Conservation (phyloP, 2,888 invertebrate species). For the Leptarthrus brevirostris region DNA sequence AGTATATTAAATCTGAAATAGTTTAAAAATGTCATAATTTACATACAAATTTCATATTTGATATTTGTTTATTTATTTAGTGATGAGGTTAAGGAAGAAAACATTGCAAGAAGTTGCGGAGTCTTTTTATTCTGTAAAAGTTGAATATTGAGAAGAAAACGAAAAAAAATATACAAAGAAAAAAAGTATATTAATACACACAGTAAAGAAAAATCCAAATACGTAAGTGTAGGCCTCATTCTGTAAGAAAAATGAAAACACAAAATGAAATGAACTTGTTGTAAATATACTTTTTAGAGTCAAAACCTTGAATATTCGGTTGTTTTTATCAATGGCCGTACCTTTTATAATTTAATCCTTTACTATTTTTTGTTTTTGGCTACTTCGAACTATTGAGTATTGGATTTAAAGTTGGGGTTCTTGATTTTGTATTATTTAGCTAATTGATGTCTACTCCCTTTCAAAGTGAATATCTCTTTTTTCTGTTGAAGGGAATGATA, state of each 20-base stretch:
- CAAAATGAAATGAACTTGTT: constrained; percentile 60
- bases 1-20: constrained; percentile 43
- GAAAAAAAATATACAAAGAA: constrained; percentile 47
- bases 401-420: no score
- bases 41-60: constrained; percentile 49
- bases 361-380: no score
- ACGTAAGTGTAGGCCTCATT: constrained; percentile 68
- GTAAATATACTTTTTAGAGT: constrained; percentile 67
- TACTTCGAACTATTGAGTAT: no score
- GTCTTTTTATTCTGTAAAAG: constrained; percentile 44
- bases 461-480: no score
- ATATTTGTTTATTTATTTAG: constrained; percentile 49
- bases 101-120: constrained; percentile 12
- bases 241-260: constrained; percentile 62
- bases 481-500: no score
- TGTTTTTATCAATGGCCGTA: constrained; percentile 8
- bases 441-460: no score
- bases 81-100: constrained; percentile 35
- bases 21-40: constrained; percentile 47
- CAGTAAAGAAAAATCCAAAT: constrained; percentile 61
- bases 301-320: constrained; percentile 55
- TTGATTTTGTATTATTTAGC: no score
- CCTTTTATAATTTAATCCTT: no score
- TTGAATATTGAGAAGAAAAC: constrained; percentile 43
- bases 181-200: constrained; percentile 33